A percentile compares a stretch with the other conserved stretches of the same genome.
Conservation (phyloP, 1,140 invertebrate species). For the Sycophila sp. region DNA sequence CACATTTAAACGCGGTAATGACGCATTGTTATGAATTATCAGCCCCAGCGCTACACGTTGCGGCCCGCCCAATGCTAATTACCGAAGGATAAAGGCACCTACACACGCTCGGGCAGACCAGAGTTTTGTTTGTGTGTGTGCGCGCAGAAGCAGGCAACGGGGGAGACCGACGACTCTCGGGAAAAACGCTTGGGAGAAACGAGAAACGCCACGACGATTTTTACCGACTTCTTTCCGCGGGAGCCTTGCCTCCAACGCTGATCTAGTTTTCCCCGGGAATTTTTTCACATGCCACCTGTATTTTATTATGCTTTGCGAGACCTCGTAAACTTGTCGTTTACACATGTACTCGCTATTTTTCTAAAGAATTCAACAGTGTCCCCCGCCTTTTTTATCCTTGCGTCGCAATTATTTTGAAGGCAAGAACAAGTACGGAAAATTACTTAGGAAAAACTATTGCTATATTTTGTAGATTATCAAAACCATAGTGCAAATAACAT, state of each 20-base stretch:
- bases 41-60: slow-evolving; percentile 46
- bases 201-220: too few species aligned
- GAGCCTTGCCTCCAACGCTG: background rate
- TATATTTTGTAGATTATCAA: too few species aligned
- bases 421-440: slow-evolving; percentile 36
- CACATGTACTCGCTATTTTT: background rate
- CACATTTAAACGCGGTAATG: slow-evolving; percentile 61
- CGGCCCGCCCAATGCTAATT: slow-evolving; percentile 52
- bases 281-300: slow-evolving; percentile 11
- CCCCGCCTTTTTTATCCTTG: background rate
- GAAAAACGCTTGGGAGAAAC: too few species aligned
- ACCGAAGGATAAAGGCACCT: slow-evolving; percentile 49
- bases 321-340: background rate
- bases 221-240: background rate
- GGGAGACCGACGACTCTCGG: background rate
- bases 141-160: slow-evolving; percentile 26
- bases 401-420: background rate
- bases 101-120: too few species aligned
- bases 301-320: slow-evolving; percentile 12
- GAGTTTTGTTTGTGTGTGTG: too few species aligned
- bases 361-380: too few species aligned
- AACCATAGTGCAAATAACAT: too few species aligned
- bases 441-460: too few species aligned
- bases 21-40: slow-evolving; percentile 64
- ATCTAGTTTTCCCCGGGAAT: background rate